Evolutionary conservation across 2,113 vertebrate genomes (phyloP).

Genomic region (Istiophorus platypterus): DNA sequence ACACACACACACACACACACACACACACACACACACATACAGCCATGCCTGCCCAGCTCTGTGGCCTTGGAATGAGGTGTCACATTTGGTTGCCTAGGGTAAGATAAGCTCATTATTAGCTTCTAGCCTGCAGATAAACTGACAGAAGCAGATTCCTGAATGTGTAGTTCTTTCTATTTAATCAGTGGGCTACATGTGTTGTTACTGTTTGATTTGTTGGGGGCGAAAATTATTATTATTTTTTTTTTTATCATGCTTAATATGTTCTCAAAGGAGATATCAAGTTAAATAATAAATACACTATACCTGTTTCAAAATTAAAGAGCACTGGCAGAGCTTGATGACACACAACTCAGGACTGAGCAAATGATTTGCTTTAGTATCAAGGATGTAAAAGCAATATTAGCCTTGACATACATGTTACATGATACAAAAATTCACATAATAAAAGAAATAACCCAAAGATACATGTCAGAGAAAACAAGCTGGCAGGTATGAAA

Average conservation of each 20-base stretch:
- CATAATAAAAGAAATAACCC: too few species aligned
- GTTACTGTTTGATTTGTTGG: conserved; percentile 28
- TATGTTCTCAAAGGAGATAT: conserved; percentile 20
- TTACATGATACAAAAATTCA: too few species aligned
- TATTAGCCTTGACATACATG: too few species aligned
- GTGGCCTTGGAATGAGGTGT: conserved; percentile 73
- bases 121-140: conserved; percentile 62
- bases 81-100: conserved; percentile 70
- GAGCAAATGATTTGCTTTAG: conserved; percentile 4
- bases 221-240: neutral
- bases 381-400: conserved; percentile 13
- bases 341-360: neutral
- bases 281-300: conserved; percentile 17
- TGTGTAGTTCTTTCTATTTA: conserved; percentile 63
- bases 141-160: conserved; percentile 64
- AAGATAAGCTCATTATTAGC: conserved; percentile 74
- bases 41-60: conserved; percentile 44
- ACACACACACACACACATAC: conserved; percentile 14
- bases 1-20: conserved; percentile 15
- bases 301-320: conserved; percentile 5
- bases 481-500: too few species aligned
- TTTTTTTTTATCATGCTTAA: conserved; percentile 6
- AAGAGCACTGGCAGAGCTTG: neutral
- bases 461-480: too few species aligned
- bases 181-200: conserved; percentile 53